phyloP scores from a whole-genome alignment of 2,113 vertebrate genomes.

The Donacobius atricapilla region DNA sequence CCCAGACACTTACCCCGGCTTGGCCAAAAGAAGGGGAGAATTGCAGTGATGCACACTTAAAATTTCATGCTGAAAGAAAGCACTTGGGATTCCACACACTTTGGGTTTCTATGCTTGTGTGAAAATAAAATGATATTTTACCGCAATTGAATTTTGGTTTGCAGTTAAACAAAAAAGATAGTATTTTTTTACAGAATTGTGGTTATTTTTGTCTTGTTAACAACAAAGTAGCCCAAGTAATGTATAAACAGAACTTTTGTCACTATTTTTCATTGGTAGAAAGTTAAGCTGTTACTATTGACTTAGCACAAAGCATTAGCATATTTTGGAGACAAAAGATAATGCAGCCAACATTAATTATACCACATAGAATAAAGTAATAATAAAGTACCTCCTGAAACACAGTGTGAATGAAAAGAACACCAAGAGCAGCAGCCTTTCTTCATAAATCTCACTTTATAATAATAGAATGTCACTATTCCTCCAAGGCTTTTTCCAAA shows the following conservation, averaged over 20 bases:
- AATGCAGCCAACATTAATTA: not conserved
- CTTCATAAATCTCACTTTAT: slow-evolving; percentile 2
- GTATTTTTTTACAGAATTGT: not conserved
- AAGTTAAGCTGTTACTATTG: not conserved
- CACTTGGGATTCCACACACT: not conserved
- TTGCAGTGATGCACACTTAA: not conserved
- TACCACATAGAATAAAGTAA: not conserved
- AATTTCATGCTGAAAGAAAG: not conserved
- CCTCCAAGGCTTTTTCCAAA: not conserved
- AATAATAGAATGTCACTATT: not conserved
- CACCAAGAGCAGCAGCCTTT: not conserved
- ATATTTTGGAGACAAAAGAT: not conserved
- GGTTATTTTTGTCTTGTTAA: not conserved
- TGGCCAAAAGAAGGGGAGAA: not conserved
- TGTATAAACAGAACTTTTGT: not conserved
- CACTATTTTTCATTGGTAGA: not conserved
- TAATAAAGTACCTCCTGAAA: not conserved
- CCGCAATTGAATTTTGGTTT: not conserved
- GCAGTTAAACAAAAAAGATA: not conserved
- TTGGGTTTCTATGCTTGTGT: not conserved
- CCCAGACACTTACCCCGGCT: not conserved
- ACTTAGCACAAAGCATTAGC: not conserved
- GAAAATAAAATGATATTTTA: not conserved
- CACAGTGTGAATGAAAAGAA: not conserved
- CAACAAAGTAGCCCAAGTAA: not conserved